A percentile compares a stretch with the other conserved stretches of the same genome.
Conservation (phyloP, 2,888 invertebrate genomes). For the Hypena proboscidalis region DNA sequence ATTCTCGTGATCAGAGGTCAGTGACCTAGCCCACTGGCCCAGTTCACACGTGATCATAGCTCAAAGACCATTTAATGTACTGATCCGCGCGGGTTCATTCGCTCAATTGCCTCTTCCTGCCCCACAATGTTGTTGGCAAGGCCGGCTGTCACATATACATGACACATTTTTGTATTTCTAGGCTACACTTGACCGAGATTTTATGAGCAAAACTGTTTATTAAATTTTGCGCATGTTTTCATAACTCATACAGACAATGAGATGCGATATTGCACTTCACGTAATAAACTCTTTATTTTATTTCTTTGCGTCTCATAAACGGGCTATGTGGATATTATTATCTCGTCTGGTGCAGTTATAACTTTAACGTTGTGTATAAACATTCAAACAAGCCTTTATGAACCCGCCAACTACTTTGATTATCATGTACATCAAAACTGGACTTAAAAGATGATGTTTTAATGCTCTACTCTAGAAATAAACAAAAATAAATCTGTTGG, state of each 20-base stretch:
- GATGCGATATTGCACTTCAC: background rate
- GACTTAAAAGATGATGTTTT: slow-evolving; percentile 27
- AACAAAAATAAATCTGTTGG: slow-evolving; percentile 37
- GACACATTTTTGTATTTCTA: slow-evolving; percentile 23
- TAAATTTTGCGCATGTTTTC: too few species aligned
- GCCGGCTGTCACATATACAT: slow-evolving; percentile 44
- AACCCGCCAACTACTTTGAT: slow-evolving; percentile 17
- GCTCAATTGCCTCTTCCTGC: slow-evolving; percentile 76
- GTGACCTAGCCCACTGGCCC: slow-evolving; percentile 68
- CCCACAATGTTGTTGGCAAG: slow-evolving; percentile 66
- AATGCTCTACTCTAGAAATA: slow-evolving; percentile 23
- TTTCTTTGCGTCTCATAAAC: background rate
- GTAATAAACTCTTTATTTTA: background rate
- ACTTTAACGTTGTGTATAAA: slow-evolving; percentile 3
- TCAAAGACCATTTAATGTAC: slow-evolving; percentile 60
- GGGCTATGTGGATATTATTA: background rate
- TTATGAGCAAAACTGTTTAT: slow-evolving; percentile 2
- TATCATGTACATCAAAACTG: slow-evolving; percentile 23
- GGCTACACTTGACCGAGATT: slow-evolving; percentile 39
- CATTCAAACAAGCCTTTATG: slow-evolving; percentile 4
- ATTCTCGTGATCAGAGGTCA: slow-evolving; percentile 51
- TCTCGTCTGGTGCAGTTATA: background rate
- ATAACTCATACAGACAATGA: too few species aligned
- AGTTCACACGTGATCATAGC: slow-evolving; percentile 73
- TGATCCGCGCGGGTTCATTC: slow-evolving; percentile 67